Conservation (phyloP, 2,113 vertebrate genomes). For the Choloepus hoffmanni region DNA sequence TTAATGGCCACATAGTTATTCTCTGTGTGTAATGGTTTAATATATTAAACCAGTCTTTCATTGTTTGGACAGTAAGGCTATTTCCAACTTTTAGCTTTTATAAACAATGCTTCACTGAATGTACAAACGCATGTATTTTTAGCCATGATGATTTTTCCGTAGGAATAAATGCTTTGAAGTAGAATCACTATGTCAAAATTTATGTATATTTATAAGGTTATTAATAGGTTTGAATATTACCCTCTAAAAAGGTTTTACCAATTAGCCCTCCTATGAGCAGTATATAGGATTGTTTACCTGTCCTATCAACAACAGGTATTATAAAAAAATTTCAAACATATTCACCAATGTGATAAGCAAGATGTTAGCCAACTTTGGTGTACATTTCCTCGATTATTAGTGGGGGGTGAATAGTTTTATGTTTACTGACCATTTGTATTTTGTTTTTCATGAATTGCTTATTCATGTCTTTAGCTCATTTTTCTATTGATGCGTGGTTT, state of each 20-base stretch:
- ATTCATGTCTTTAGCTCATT: neutral
- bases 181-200: neutral
- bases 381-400: neutral
- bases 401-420: neutral
- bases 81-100: constrained; percentile 63
- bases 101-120: constrained; percentile 49
- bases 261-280: neutral
- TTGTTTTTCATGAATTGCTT: neutral
- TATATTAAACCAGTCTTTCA: constrained; percentile 4
- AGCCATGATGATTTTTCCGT: constrained; percentile 47
- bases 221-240: neutral
- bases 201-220: constrained; percentile 30
- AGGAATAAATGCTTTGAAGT: constrained; percentile 23
- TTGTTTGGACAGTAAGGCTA: constrained; percentile 61
- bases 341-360: neutral
- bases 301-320: neutral
- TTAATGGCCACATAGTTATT: neutral
- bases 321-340: neutral
- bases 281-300: neutral
- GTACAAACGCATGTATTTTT: constrained; percentile 41
- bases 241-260: neutral
- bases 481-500: neutral
- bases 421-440: neutral
- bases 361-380: neutral
- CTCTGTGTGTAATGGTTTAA: neutral